Conservation (phyloP, 1,140 invertebrate species). For the Galendromus occidentalis region DNA sequence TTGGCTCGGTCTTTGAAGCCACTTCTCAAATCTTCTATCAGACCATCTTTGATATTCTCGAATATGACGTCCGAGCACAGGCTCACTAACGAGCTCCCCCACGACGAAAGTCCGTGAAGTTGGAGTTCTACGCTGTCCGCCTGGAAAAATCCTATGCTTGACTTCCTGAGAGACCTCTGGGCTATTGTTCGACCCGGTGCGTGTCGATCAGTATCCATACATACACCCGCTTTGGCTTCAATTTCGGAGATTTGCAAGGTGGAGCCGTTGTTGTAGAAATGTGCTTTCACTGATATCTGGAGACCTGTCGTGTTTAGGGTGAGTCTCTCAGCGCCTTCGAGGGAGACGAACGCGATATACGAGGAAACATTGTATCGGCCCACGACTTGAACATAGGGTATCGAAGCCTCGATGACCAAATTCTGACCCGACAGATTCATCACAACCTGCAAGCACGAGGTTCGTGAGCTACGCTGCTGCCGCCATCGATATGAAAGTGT, state of each 20-base stretch:
- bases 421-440: background rate
- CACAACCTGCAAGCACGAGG: background rate
- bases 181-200: too few relatives aligned
- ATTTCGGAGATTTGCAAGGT: background rate
- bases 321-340: background rate
- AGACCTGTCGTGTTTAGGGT: background rate
- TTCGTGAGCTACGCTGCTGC: background rate
- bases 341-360: background rate
- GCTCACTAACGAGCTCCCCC: background rate
- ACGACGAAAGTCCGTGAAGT: background rate
- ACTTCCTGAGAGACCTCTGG: too few relatives aligned
- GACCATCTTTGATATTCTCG: constrained; percentile 3
- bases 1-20: background rate
- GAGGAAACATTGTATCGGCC: background rate
- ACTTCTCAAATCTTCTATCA: background rate
- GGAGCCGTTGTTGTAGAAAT: background rate
- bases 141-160: too few relatives aligned
- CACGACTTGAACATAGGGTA: background rate
- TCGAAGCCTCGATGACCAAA: background rate
- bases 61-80: constrained; percentile 3
- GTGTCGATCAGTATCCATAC: too few relatives aligned
- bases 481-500: background rate
- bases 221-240: background rate
- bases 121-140: background rate
- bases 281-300: background rate